Evolutionary conservation across 2,113 vertebrate genomes (phyloP), one percentile per base, ranked within the genome.

Genomic region (Pangasianodon gigas): DNA sequence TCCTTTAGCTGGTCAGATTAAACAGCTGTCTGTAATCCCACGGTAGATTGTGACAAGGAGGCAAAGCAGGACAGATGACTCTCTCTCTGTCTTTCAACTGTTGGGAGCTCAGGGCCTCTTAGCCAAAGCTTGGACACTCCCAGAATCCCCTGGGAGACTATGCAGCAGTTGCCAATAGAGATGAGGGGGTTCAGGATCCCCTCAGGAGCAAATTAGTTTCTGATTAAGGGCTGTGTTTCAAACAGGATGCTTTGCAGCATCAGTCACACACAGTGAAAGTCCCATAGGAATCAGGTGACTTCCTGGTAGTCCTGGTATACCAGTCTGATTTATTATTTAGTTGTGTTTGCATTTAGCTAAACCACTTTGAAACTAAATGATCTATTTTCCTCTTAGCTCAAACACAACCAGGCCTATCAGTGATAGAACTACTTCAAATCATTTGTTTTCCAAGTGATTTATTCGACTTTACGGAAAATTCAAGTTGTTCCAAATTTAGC

Each of bases 1-100:
- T 94, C 93, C 95, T 95, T 95, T 94, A 93, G 94, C 96, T 93
- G 93, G 94, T 95, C 94, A 96, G 96, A 96, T 96, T 96, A 96
- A 96, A 95, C 95, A 96, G 94, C 95, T 96, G 96, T 96, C 93
- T 89, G 88, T 96, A 96, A 96, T 96, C 96, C 95, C 92, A 92
- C 74, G n/a, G 89, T 92, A 91, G 93, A 91, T 92, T 93, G 91
- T 94, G 92, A 83, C 92, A 75, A 44, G 85, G 75, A 93, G 91
- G 85, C 91, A 65, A 48, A 75, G 62, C 89, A 88, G 58, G 83
- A 89, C 90, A 89, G 71, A 79, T 86, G 88, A 77, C 21, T 48
- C 79, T 56, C 48, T 77, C 69, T 67, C 90, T 69, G 48, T 75
- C 80, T 41, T 29, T 62, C 89, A 79, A 62, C 46, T 74, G 67